phyloP scores from a whole-genome alignment of 1,140 invertebrate genomes.

The Camponotus pennsylvanicus region DNA sequence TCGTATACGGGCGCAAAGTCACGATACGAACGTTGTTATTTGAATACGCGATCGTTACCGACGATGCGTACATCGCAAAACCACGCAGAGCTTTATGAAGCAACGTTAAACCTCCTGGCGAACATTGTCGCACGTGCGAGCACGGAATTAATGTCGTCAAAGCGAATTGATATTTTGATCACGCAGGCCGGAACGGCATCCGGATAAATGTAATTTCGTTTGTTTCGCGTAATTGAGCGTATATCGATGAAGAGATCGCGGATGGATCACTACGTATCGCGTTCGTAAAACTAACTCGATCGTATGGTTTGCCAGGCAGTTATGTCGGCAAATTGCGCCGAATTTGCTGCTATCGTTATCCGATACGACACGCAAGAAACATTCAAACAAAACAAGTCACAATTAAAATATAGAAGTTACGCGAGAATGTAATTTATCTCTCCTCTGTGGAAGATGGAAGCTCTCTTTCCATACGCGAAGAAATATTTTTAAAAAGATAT shows the following conservation, averaged over 20 bases:
- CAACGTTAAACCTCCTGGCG: slow-evolving; percentile 38
- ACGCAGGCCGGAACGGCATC: slow-evolving; percentile 36
- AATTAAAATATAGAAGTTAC: neutral
- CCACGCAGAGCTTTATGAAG: slow-evolving; percentile 20
- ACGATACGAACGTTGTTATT: slow-evolving; percentile 18
- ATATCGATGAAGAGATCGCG: slow-evolving; percentile 37
- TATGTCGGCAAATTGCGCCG: neutral
- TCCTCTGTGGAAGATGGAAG: neutral
- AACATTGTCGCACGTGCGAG: slow-evolving; percentile 50
- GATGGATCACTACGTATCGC: slow-evolving; percentile 8
- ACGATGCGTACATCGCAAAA: slow-evolving; percentile 19
- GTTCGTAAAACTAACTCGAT: slow-evolving; percentile 51
- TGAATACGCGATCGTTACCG: slow-evolving; percentile 15
- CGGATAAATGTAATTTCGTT: slow-evolving; percentile 55
- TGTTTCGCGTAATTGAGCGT: slow-evolving; percentile 47
- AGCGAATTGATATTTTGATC: slow-evolving; percentile 62
- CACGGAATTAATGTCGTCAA: slow-evolving; percentile 43
- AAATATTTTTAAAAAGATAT: neutral
- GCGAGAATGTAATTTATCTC: neutral
- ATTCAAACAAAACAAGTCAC: neutral
- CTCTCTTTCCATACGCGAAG: neutral
- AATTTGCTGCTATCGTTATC: slow-evolving; percentile 30
- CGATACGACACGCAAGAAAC: neutral
- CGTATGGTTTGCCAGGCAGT: neutral
- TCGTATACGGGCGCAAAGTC: slow-evolving; percentile 21